Evolutionary conservation across 2,888 invertebrate species (phyloP), one percentile per base, ranked within the genome.

Genomic region (Trileptium ribeirensis): DNA sequence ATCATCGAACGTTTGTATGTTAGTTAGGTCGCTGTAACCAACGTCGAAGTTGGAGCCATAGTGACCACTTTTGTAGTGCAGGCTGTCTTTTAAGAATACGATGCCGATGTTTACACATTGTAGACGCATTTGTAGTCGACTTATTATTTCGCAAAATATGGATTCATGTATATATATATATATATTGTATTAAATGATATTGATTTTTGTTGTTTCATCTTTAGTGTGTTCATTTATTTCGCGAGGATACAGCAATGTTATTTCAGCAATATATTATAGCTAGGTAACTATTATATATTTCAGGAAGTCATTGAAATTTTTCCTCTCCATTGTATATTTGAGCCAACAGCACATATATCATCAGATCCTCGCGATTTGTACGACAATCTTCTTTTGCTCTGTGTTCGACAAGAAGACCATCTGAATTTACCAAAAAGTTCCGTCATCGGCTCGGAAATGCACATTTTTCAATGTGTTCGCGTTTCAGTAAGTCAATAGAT

Each of bases 371-470:
- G 95, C 90, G 98, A 99, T 90, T 93, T 97, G 88, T 99, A 98
- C 92, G 98, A 98, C 91, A 99, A 99, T 90, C 95, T 99, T 88
- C 91, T 99, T 87, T 94, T 99, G 40, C 99, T 99, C 91, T 95
- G 97, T 85, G 96, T 98, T 83, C 92, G 93, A 2, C 94, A 92
- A 83, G 93, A 91, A 83, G 87, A 87, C 78, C 86, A 86, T 74
- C 87, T 85, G 83, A n/a, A n/a, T n/a, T n/a, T n/a, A n/a, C 87
- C 85, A 79, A 80, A 83, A 64, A 87, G 86, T 78, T 75, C 81
- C 36, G 33, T 36, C 1, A 15, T 33, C 3, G 39, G 38, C 2
- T 38, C 95, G 1, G 98, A 99, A 91, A 97, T 99, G 93, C 99
- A 99, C 91, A 98, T 99, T 89, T 92, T 92, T 90, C 96, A 95